Evolutionary conservation across 2,888 invertebrate species (phyloP).

Genomic region (Notocelia uddmanniana): DNA sequence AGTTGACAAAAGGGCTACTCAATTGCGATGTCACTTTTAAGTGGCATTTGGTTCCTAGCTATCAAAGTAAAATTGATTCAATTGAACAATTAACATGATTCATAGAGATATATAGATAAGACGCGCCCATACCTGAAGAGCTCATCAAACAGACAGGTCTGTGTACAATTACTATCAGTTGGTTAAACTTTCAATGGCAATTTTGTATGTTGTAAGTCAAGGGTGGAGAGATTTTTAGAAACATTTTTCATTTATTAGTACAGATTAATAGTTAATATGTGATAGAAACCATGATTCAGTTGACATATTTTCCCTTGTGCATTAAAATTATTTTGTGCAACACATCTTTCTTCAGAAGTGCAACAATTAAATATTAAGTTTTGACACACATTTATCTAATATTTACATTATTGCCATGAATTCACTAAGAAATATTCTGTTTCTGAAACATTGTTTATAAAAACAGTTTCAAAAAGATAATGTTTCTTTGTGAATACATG

Average conservation of each 20-base stretch:
- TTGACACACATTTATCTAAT: slow-evolving; percentile 16
- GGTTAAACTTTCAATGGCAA: slow-evolving; percentile 17
- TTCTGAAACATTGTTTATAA: too few species aligned
- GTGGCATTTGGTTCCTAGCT: too few species aligned
- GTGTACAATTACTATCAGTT: neutral
- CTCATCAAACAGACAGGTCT: slow-evolving; percentile 12
- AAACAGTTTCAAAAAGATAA: neutral
- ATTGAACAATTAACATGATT: slow-evolving; percentile 13
- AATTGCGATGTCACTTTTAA: too few species aligned
- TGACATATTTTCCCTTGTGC: neutral
- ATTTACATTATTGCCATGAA: slow-evolving; percentile 21
- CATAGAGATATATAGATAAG: slow-evolving; percentile 24
- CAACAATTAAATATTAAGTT: slow-evolving; percentile 2
- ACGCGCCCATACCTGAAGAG: neutral
- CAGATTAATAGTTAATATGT: neutral
- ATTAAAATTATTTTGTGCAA: neutral
- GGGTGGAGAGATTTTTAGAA: too few species aligned
- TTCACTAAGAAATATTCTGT: neutral
- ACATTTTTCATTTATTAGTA: neutral
- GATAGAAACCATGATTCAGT: neutral
- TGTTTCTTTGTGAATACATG: neutral
- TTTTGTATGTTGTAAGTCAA: neutral
- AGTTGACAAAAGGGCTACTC: too few species aligned
- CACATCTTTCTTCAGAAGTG: neutral
- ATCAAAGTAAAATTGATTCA: slow-evolving; percentile 16